phyloP scores from a whole-genome alignment of 2,888 invertebrate species.

The Orthonychiurus folsomi region DNA sequence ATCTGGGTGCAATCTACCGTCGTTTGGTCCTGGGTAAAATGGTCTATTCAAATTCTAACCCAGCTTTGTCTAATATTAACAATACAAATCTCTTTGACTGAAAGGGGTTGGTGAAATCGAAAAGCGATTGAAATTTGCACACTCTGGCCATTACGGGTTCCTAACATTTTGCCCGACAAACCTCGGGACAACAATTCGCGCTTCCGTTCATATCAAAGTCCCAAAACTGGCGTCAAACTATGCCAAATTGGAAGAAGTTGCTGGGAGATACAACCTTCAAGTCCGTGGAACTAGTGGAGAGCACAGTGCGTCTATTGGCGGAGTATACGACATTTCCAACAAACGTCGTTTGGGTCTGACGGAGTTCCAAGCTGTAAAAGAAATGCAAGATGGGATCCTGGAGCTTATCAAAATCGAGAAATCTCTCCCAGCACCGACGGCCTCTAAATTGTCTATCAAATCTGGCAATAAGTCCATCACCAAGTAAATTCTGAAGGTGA shows the following conservation, averaged over 20 bases:
- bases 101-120: constrained; percentile 92
- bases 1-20: too few relatives aligned
- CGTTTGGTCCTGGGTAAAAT: too few relatives aligned
- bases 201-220: constrained; percentile 96
- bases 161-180: constrained; percentile 99
- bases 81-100: too few relatives aligned
- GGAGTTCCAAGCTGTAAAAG: constrained; percentile 76
- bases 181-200: too few relatives aligned
- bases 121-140: constrained; percentile 88
- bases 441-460: too few relatives aligned
- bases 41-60: too few relatives aligned
- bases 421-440: too few relatives aligned
- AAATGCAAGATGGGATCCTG: too few relatives aligned
- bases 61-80: too few relatives aligned
- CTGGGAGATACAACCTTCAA: constrained; percentile 78
- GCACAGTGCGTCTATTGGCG: constrained; percentile 92
- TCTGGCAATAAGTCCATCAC: too few relatives aligned
- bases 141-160: constrained; percentile 90
- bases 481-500: too few relatives aligned
- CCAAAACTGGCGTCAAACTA: constrained; percentile 87
- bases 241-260: constrained; percentile 81
- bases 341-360: constrained; percentile 95
- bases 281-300: constrained; percentile 92
- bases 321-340: constrained; percentile 94
- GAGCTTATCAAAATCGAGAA: too few relatives aligned